Conservation (phyloP, 2,888 invertebrate genomes). For the Hypolimnas misippus region DNA sequence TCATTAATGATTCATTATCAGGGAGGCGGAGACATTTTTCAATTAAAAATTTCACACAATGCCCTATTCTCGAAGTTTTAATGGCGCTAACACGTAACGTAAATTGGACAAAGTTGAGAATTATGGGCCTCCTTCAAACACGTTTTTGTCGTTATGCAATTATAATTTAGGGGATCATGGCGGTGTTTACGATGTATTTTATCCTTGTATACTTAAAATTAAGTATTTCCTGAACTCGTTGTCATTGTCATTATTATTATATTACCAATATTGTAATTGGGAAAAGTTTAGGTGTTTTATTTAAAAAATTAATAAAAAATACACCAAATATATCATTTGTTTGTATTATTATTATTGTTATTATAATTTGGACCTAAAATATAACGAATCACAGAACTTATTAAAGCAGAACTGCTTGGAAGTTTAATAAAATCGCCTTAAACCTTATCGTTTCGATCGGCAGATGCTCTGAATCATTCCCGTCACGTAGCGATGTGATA, state of each 20-base stretch:
- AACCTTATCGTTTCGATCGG: constrained; percentile 6
- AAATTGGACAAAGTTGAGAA: constrained; percentile 35
- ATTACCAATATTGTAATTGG: too few relatives aligned
- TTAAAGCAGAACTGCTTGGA: not conserved
- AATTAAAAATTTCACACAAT: constrained; percentile 13
- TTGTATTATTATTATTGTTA: too few relatives aligned
- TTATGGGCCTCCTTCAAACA: constrained; percentile 23
- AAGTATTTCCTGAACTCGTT: not conserved
- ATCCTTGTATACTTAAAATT: not conserved
- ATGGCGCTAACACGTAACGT: constrained; percentile 38
- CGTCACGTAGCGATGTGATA: constrained; percentile 33
- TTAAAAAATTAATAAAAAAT: too few relatives aligned
- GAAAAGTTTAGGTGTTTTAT: too few relatives aligned
- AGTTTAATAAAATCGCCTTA: constrained; percentile 8
- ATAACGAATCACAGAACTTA: not conserved
- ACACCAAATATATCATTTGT: too few relatives aligned
- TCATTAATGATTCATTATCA: constrained; percentile 2
- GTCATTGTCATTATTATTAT: not conserved
- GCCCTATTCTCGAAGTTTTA: constrained; percentile 36
- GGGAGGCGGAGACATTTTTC: constrained; percentile 8
- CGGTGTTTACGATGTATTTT: constrained; percentile 1
- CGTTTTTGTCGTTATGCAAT: constrained; percentile 23
- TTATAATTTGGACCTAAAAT: too few relatives aligned
- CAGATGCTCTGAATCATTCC: constrained; percentile 20
- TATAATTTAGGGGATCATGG: constrained; percentile 23